phyloP scores from a whole-genome alignment of 2,113 vertebrate species.

The Murina feae region DNA sequence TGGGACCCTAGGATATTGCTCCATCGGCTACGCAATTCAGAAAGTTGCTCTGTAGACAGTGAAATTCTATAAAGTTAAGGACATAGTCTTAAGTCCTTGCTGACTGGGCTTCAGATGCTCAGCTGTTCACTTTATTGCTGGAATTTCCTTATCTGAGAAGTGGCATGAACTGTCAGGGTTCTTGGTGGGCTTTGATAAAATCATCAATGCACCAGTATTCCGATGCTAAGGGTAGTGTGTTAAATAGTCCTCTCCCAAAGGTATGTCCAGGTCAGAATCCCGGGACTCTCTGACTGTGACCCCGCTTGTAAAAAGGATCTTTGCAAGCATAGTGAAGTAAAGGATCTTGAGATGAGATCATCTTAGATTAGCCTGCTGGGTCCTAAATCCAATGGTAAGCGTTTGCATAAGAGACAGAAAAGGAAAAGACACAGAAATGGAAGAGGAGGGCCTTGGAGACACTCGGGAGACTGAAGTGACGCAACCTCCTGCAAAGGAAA shows the following conservation, averaged over 20 bases:
- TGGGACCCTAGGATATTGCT: background rate
- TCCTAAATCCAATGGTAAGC: background rate
- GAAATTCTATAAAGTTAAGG: background rate
- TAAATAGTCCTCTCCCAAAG: background rate
- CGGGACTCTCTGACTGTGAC: background rate
- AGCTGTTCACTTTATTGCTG: background rate
- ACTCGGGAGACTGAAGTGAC: background rate
- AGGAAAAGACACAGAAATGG: background rate
- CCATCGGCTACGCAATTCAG: background rate
- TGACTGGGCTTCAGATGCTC: background rate
- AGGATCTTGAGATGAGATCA: background rate
- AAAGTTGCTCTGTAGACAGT: background rate
- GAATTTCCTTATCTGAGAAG: background rate
- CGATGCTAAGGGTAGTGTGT: background rate
- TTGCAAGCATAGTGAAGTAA: background rate
- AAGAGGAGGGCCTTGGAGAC: background rate
- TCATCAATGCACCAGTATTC: background rate
- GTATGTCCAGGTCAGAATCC: background rate
- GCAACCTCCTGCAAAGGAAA: rapidly evolving
- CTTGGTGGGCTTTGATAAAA: background rate
- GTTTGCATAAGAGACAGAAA: background rate
- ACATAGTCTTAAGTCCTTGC: background rate
- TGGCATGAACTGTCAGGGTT: background rate
- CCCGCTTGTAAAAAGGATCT: background rate
- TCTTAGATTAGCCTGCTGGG: background rate